Base-by-base conservation (phyloP, 2,113 vertebrate genomes). In the Galeopterus variegatus region DNA sequence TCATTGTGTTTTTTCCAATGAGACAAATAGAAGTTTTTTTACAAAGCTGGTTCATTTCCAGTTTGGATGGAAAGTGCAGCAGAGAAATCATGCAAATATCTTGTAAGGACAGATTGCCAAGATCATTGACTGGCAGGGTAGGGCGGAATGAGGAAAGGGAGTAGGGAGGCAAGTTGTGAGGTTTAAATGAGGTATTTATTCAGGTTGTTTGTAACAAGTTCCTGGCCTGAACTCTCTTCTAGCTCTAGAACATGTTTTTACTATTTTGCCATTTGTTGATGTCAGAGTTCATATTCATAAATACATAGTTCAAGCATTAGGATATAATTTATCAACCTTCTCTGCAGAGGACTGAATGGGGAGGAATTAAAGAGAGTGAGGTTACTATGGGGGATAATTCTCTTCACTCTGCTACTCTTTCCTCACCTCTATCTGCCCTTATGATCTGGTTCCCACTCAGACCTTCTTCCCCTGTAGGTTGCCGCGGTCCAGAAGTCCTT, bases 1-100 rank as follows among this genome's bases (percentile, higher is more conserved):
- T 85, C 80, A 84, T 76, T 56, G 69, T 26, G 80, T 89, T 62
- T 67, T 62, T 83, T 24, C 67, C 81, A 83, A 24, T 90, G 88
- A 95, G 67, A 96, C 60, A 96, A 88, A 13, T 67, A 76, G 52
- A 85, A 36, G 12, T 70, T 50, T 93, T 93, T 92, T 92, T 45
- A 77, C 4, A 92, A 93, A 92, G 13, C 50, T 86, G 81, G 67
- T 88, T 65, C 41, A 28, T 90, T 92, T 96, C 89, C 70, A 90
- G 50, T 54, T 92, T 90, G 67, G 64, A 87, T 90, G 79, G 33
- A 80, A 88, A 95, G 58, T 26, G 18, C 36, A 95, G 19, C 13
- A 70, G 26, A 62, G 24, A 88, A 92, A 48, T 79, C 92, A 75
- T 83, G 62, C 36, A 90, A 81, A 88, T 88, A 76, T 81, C 45